Conservation (phyloP, 2,113 vertebrate genomes). For the Illadopsis cleaveri region DNA sequence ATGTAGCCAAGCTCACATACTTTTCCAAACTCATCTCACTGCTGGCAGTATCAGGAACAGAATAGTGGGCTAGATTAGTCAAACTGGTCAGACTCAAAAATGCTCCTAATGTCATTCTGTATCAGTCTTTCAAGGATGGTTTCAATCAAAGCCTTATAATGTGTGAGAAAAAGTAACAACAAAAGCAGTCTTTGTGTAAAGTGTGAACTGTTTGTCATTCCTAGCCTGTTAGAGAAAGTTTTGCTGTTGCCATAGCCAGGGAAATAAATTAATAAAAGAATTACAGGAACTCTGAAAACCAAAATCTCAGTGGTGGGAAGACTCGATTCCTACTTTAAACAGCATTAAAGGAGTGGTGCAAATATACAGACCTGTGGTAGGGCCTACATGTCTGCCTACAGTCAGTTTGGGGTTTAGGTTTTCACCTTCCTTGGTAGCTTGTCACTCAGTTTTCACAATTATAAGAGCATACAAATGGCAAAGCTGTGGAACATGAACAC, state of each 20-base stretch:
- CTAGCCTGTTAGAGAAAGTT: background rate
- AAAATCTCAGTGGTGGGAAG: background rate
- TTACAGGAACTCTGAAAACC: background rate
- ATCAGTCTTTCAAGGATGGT: background rate
- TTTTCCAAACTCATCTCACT: background rate
- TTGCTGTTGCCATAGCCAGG: background rate
- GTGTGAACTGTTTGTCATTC: background rate
- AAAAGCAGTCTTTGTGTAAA: background rate
- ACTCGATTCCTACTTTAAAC: background rate
- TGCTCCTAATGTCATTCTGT: background rate
- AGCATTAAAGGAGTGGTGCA: background rate
- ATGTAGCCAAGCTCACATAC: fast-evolving
- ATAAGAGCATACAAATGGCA: fast-evolving
- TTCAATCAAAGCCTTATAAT: background rate
- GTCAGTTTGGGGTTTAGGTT: background rate
- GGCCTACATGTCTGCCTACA: background rate
- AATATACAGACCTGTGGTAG: background rate
- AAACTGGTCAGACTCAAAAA: background rate
- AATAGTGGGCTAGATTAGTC: background rate
- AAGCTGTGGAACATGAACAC: background rate
- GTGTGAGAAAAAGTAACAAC: background rate
- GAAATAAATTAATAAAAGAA: background rate
- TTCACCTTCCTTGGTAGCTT: background rate
- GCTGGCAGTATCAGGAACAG: background rate
- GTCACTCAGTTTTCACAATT: background rate